Evolutionary conservation across 2,797 vertebrate genomes (phyloP), one percentile per base, ranked within the genome.

Genomic region (Calcarius lapponicus): DNA sequence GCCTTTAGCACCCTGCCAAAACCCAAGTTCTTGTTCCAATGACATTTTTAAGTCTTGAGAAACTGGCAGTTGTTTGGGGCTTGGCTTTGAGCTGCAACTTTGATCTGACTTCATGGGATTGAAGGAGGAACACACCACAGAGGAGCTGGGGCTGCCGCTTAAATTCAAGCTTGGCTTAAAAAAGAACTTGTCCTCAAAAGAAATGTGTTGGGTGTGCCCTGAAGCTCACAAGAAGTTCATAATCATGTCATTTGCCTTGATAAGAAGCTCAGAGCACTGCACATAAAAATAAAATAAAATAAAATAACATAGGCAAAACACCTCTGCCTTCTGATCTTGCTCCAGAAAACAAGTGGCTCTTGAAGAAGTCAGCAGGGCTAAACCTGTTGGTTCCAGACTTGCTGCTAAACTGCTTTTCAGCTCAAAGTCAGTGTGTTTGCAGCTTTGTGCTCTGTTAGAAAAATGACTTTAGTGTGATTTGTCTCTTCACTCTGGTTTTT

Each of bases 51-150:
- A 91, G 66, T 36, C 73, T 50, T 75, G 79, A 93, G 95, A 90
- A 96, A 25, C 40, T 90, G 91, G 89, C 89, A 87, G 66, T 88
- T 75, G 58, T 83, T 84, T 70, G 56, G 43, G 66, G 58, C 67
- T 92, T 92, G 91, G 82, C 76, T 96, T 96, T 50, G 61, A 92
- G 7, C 69, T 80, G 31, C 25, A 64, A 6, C 88, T 95, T 93
- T 91, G 93, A 93, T 96, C 73, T 83, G 62, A 5, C 7, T 96
- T 82, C 75, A 75, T 80, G 71, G 72, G 72, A 32, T 22, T 78
- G 84, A 87, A 21, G 69, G 43, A 51, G 32, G 70, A 84, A 11
- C 15, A 4, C 47, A 20, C 48, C 50, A 3, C 6, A 10, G 58
- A 90, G 47, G n/a, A 73, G 43, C 67, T 80, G 84, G 57, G 53